These are phyloP conservation scores for Drosophila paracracens DNA, from an alignment of 2,888 invertebrate genomes.

Conservation along the genomic window DNA sequence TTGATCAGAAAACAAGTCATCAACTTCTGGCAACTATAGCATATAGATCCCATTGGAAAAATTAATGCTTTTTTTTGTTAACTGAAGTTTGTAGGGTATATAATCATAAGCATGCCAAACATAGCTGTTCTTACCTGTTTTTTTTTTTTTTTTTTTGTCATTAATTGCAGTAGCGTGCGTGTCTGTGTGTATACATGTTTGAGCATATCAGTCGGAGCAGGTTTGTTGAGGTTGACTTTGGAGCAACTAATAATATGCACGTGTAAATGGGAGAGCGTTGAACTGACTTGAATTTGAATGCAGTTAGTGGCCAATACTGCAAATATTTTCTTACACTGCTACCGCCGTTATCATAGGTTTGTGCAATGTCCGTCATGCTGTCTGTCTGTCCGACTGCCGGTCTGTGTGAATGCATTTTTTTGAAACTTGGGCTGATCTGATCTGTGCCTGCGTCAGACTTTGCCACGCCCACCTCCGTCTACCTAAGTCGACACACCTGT, in stretches of 20 bases:
- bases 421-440: too few relatives aligned
- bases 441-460: too few relatives aligned
- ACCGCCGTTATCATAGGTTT: too few relatives aligned
- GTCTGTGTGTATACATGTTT: not conserved
- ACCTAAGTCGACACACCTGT: too few relatives aligned
- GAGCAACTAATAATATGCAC: not conserved
- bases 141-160: not conserved
- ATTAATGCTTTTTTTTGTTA: not conserved
- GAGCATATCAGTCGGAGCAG: constrained; percentile 2
- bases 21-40: not conserved
- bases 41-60: not conserved
- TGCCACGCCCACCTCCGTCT: too few relatives aligned
- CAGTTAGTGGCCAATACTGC: not conserved
- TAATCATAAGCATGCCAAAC: not conserved
- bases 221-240: constrained; percentile 1
- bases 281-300: constrained; percentile 18
- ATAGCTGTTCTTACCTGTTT: not conserved
- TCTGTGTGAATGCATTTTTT: too few relatives aligned
- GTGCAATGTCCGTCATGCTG: too few relatives aligned
- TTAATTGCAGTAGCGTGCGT: constrained; percentile 8
- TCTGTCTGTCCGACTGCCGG: too few relatives aligned
- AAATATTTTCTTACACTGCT: not conserved
- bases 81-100: not conserved
- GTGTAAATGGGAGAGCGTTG: constrained; percentile 11
- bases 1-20: too few relatives aligned